Evolutionary conservation across 2,888 invertebrate species (phyloP).

Genomic region (Mantis religiosa): DNA sequence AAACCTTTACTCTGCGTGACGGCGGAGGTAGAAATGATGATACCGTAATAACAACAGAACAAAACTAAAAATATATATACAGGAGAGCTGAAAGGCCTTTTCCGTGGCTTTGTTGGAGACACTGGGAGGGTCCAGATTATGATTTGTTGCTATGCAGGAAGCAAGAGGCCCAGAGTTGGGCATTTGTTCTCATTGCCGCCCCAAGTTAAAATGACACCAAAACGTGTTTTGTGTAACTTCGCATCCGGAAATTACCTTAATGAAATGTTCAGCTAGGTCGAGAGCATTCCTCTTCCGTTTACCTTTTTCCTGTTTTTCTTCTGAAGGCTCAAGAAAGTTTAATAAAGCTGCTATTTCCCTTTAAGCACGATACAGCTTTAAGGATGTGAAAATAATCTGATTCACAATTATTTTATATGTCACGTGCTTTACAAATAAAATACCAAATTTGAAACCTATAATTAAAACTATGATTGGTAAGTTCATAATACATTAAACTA

Average conservation of each 20-base stretch:
- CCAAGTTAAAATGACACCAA: not conserved
- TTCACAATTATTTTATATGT: too few species aligned
- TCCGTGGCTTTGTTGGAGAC: not conserved
- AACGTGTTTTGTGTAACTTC: not conserved
- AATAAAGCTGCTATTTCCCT: too few species aligned
- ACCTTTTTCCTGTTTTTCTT: not conserved
- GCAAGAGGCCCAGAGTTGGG: not conserved
- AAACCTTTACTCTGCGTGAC: not conserved
- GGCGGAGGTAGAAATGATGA: not conserved
- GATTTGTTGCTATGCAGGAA: not conserved
- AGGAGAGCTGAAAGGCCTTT: not conserved
- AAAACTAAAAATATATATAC: not conserved
- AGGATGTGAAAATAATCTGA: too few species aligned
- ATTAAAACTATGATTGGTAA: too few species aligned
- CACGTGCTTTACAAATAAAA: too few species aligned
- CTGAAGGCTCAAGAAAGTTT: not conserved
- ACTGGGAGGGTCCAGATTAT: not conserved
- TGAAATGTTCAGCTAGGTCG: not conserved
- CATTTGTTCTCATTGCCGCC: not conserved
- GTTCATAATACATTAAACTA: too few species aligned
- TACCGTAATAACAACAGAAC: not conserved
- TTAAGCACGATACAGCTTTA: too few species aligned
- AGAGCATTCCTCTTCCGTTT: not conserved
- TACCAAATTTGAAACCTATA: too few species aligned
- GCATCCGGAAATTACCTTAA: not conserved